Conservation (phyloP, 2,113 vertebrate genomes). For the Vimba vimba region DNA sequence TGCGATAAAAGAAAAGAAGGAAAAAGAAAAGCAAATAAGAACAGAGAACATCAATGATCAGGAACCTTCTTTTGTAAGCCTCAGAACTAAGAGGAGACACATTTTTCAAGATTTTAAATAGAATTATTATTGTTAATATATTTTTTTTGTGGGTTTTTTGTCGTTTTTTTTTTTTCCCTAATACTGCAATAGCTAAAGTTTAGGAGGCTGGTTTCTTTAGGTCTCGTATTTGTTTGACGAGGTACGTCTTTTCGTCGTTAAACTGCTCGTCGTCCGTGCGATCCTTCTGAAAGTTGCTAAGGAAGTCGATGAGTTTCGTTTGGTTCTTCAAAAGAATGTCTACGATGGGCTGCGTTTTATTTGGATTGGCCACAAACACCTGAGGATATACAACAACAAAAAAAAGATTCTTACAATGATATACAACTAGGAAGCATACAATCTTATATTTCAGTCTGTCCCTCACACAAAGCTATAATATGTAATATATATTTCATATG, state of each 20-base stretch:
- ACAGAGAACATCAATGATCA: conserved; percentile 66
- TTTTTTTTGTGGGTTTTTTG: conserved; percentile 62
- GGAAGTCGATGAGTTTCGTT: conserved; percentile 88
- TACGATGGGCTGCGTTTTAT: conserved; percentile 88
- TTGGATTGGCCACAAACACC: conserved; percentile 91
- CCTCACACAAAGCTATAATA: neutral
- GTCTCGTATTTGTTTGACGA: conserved; percentile 90
- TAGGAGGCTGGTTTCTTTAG: conserved; percentile 83
- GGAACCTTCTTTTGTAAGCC: conserved; percentile 67
- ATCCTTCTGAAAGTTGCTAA: conserved; percentile 89
- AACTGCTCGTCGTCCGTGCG: conserved; percentile 88
- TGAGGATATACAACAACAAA: conserved; percentile 57
- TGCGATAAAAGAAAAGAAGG: conserved; percentile 55
- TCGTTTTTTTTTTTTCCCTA: conserved; percentile 49
- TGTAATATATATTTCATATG: neutral
- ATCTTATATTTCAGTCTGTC: neutral
- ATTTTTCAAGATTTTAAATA: conserved; percentile 70
- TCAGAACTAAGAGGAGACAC: conserved; percentile 67
- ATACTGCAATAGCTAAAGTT: conserved; percentile 53
- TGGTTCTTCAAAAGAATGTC: conserved; percentile 91
- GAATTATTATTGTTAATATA: conserved; percentile 67
- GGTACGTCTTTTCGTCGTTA: conserved; percentile 88
- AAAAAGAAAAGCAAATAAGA: conserved; percentile 40
- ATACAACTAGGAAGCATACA: no score
- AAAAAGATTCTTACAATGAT: neutral